These are phyloP conservation scores for Chascanopsetta lugubris DNA, from an alignment of 2,113 vertebrate species.

Conservation along the genomic window DNA sequence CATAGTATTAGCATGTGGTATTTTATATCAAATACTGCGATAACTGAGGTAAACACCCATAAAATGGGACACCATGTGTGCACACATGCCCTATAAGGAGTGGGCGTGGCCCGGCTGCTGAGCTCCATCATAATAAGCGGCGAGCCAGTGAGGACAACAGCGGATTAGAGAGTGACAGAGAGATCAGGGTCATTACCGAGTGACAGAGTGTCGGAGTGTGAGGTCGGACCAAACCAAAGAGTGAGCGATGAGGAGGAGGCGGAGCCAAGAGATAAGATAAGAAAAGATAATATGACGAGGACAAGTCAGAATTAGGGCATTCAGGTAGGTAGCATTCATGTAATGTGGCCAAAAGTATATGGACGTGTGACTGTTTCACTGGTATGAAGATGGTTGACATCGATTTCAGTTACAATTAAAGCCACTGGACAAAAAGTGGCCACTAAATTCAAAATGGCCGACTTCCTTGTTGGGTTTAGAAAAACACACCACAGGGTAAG, in stretches of 20 bases:
- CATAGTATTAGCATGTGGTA: neutral
- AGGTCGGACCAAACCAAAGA: conserved; percentile 22
- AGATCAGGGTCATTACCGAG: conserved; percentile 62
- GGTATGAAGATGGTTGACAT: too few relatives aligned
- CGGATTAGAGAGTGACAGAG: conserved; percentile 62
- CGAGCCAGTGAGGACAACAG: conserved; percentile 48
- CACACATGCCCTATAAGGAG: conserved; percentile 26
- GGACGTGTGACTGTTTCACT: neutral
- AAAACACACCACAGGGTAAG: too few relatives aligned
- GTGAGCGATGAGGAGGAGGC: conserved; percentile 3
- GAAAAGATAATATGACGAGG: neutral
- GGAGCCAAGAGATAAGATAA: neutral
- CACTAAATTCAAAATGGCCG: too few relatives aligned
- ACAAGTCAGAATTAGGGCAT: neutral
- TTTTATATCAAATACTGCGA: too few relatives aligned
- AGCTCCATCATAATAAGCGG: conserved; percentile 40
- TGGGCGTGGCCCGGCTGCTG: conserved; percentile 20
- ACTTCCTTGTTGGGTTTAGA: too few relatives aligned
- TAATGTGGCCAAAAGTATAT: neutral
- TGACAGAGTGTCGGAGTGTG: conserved; percentile 16
- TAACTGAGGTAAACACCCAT: conserved; percentile 15
- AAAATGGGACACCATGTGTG: conserved; percentile 3
- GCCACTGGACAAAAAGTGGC: too few relatives aligned
- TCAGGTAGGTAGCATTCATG: neutral
- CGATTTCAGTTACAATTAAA: neutral